Evolutionary conservation across 2,113 vertebrate genomes (phyloP), one percentile per base, ranked within the genome.

Genomic region (Nansenia antarctica): DNA sequence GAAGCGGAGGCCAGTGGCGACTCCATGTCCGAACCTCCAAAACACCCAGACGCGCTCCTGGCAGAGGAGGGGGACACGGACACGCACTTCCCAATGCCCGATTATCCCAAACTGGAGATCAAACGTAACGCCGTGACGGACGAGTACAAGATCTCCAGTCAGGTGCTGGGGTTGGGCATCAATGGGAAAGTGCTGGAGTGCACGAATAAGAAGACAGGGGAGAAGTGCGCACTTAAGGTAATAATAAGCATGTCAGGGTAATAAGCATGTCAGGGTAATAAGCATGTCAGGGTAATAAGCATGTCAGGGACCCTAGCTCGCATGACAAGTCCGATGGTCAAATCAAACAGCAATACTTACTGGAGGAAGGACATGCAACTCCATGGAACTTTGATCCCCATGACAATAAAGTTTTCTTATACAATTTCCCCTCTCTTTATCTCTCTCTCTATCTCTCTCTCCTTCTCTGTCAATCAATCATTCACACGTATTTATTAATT

Each of bases 181-280:
- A 99, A 98, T 59, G 97, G 98, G 70, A 99, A 98, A 89, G 97
- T 99, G 26, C 76, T 97, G 74, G 93, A 98, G 81, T 99, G 98
- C 78, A 95, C 90, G 86, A 95, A 92, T 76, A 94, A 94, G 88
- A 93, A 89, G 79, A 96, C 93, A 0, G 95, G 95, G 74, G 91
- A 94, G 87, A 99, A 96, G 86, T 98, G 96, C 90, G 97, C 97
- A 1, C 86, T 99, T 78, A 99, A 99, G 96, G 98, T 96, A 90
- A 35, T 73, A 82, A 0, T 29, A 45, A 11, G 3, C 22, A 18
- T 15, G 9, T 22, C 18, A 49, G 45, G 12, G 18, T 49, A 5
- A 18, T 5, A 49, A 49, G 45, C 12, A 39, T 7, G 37, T 39
- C 18, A 49, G 45, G 12, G 18, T n/a, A n/a, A n/a, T n/a, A n/a